These are phyloP conservation scores for Sialia sialis DNA, from an alignment of 2,113 vertebrate genomes.

Conservation along the genomic window DNA sequence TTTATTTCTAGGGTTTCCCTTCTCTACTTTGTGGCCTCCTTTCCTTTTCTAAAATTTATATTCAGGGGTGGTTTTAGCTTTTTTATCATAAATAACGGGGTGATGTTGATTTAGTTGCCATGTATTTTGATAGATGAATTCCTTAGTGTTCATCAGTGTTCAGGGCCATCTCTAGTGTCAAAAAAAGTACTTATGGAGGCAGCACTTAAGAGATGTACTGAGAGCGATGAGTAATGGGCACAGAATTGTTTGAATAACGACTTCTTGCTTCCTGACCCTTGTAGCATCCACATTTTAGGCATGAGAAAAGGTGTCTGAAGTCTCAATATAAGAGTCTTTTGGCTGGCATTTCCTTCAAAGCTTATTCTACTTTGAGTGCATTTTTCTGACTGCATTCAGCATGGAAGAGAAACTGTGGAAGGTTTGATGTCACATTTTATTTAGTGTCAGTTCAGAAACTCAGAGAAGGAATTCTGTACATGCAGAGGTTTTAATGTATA, in stretches of 20 bases:
- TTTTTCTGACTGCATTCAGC: not conserved
- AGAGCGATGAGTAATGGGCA: not conserved
- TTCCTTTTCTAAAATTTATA: not conserved
- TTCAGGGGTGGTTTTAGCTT: not conserved
- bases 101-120: not conserved
- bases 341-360: not conserved
- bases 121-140: not conserved
- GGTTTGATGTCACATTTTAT: not conserved
- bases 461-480: not conserved
- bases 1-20: not conserved
- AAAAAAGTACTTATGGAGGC: not conserved
- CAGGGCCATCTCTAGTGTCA: not conserved
- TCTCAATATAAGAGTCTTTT: not conserved
- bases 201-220: not conserved
- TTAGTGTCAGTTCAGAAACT: not conserved
- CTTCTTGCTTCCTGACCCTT: not conserved
- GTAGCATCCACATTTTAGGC: not conserved
- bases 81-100: not conserved
- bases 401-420: not conserved
- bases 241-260: not conserved
- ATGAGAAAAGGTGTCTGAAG: not conserved
- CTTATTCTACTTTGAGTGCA: not conserved
- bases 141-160: not conserved
- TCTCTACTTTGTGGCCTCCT: not conserved
- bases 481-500: not conserved